phyloP scores from a whole-genome alignment of 2,113 vertebrate genomes.

The Egretta garzetta region DNA sequence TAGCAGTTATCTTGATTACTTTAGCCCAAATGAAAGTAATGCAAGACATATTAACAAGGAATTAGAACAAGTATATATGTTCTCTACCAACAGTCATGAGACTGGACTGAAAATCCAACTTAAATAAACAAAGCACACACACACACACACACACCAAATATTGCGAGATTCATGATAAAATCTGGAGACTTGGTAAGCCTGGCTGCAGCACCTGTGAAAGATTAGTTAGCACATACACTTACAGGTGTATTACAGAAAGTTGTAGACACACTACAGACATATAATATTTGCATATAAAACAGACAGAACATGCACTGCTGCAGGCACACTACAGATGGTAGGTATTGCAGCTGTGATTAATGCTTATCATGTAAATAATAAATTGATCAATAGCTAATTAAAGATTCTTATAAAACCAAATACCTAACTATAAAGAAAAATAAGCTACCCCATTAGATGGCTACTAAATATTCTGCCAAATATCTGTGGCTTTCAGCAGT shows the following conservation, averaged over 20 bases:
- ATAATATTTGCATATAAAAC: slow-evolving; percentile 45
- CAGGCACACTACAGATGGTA: slow-evolving; percentile 66
- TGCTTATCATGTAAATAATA: neutral
- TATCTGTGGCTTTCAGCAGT: neutral
- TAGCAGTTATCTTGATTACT: neutral
- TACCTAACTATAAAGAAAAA: neutral
- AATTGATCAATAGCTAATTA: neutral
- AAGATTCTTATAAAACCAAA: neutral
- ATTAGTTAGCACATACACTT: slow-evolving; percentile 73
- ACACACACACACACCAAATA: neutral
- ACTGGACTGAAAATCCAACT: slow-evolving; percentile 5
- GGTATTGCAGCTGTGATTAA: slow-evolving; percentile 4
- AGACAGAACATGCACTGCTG: slow-evolving; percentile 70
- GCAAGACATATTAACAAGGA: neutral
- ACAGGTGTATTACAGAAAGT: slow-evolving; percentile 44
- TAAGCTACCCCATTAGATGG: neutral
- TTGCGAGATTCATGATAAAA: neutral
- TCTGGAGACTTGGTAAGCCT: neutral
- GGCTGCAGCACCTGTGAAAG: slow-evolving; percentile 66
- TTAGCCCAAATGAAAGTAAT: neutral
- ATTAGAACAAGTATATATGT: neutral
- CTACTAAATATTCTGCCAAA: neutral
- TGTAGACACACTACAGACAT: slow-evolving; percentile 52
- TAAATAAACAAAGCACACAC: neutral
- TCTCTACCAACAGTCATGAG: neutral